phyloP scores from a whole-genome alignment of 2,888 invertebrate species.

The Eledona agricola region DNA sequence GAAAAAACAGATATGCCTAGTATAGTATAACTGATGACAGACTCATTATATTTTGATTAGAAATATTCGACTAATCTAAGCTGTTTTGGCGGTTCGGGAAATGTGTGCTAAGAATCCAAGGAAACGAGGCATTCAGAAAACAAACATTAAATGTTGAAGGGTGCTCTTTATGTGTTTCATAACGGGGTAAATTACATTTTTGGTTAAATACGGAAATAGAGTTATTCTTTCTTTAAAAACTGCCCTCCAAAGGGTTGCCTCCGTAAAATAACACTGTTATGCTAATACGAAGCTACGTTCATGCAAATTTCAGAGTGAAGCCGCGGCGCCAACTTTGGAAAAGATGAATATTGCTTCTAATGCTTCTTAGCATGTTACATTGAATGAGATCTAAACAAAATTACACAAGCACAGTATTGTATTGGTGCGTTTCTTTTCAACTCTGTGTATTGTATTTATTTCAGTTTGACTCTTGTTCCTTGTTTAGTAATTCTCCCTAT shows the following conservation, averaged over 20 bases:
- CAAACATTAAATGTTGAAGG: no score
- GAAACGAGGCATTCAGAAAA: no score
- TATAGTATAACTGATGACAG: slow-evolving; percentile 8
- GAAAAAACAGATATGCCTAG: slow-evolving; percentile 10
- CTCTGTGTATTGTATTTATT: no score
- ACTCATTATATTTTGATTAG: slow-evolving; percentile 21
- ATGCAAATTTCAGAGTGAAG: slow-evolving; percentile 28
- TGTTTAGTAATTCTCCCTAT: no score
- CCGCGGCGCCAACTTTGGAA: no score
- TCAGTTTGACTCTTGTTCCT: no score
- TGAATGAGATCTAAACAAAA: no score
- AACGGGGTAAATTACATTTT: neutral
- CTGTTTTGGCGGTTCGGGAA: neutral
- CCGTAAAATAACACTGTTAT: slow-evolving; percentile 25
- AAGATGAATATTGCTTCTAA: no score
- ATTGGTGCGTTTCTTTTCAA: no score
- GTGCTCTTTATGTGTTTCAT: neutral
- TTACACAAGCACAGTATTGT: no score
- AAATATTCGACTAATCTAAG: slow-evolving; percentile 11
- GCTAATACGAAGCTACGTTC: slow-evolving; percentile 15
- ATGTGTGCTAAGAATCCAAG: slow-evolving; percentile 2
- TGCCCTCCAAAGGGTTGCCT: neutral
- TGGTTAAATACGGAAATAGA: slow-evolving; percentile 2
- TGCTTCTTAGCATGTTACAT: no score
- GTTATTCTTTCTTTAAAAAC: slow-evolving; percentile 18